These are phyloP conservation scores for Scaptomyza parva DNA, from an alignment of 2,888 invertebrate genomes.

Conservation along the genomic window DNA sequence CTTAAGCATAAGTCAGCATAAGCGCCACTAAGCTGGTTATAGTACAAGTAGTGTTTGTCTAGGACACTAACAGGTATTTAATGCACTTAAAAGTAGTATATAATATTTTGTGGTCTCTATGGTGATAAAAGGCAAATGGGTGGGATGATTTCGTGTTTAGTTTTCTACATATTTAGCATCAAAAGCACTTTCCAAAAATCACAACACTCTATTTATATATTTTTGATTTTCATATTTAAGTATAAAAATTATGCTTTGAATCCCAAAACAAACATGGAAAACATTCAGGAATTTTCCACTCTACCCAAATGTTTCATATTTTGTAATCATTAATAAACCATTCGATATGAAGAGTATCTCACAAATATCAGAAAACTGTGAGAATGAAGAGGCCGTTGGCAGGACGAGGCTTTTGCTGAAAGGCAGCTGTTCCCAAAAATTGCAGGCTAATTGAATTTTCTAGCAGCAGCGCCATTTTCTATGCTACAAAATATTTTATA, in stretches of 20 bases:
- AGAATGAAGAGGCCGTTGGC: conserved; percentile 16
- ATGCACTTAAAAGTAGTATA: background rate
- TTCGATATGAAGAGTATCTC: background rate
- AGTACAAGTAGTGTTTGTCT: conserved; percentile 3
- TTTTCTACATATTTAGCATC: background rate
- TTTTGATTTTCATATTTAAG: background rate
- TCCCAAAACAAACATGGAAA: background rate
- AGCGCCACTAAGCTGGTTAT: conserved; percentile 61
- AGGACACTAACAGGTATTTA: background rate
- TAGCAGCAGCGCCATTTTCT: conserved; percentile 80
- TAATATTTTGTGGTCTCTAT: background rate
- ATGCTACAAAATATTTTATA: conserved; percentile 75
- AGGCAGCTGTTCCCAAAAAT: conserved; percentile 79
- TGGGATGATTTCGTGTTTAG: too few species aligned
- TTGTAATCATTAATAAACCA: background rate
- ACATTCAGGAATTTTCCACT: background rate
- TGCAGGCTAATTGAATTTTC: conserved; percentile 80
- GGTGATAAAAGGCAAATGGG: too few species aligned
- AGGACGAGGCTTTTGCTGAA: conserved; percentile 57
- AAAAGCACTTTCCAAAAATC: background rate
- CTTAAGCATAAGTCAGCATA: conserved; percentile 49
- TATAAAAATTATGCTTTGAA: background rate
- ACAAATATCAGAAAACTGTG: conserved; percentile 4
- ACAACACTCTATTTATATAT: background rate
- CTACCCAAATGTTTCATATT: background rate